Evolutionary conservation across 2,797 vertebrate species (phyloP), one percentile per base, ranked within the genome.

Genomic region (Neostethus bicornis): DNA sequence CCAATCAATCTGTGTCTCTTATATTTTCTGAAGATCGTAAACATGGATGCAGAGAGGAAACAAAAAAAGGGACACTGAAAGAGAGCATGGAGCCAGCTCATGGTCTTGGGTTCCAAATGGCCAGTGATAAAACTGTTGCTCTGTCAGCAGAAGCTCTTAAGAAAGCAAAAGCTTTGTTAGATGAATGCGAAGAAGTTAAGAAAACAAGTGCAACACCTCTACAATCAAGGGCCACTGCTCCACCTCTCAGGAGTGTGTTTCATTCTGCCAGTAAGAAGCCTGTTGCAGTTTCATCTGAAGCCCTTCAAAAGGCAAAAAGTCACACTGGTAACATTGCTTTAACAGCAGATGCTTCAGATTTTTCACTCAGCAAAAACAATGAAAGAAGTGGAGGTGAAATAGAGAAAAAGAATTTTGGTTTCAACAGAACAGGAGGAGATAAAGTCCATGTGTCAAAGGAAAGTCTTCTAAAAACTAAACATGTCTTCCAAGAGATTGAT

Each of bases 91-190:
- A 83, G 85, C 66, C 54, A 80, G 85, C 32, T 31, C 57, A 47
- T 9, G 65, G 12, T 0, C 2, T 11, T 35, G 83, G 77, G 39
- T 87, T 87, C 81, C 70, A 81, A 46, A 84, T 63, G 35, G 93
- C 93, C 61, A 90, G 90, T 78, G 93, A 92, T 35, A 94, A 92
- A 75, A 74, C 57, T 11, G 89, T 94, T 3, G 12, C 46, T 0
- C 9, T 95, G 62, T 95, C 94, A 63, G 77, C 90, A 76, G 80
- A 70, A 41, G 88, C 93, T 28, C 81, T 95, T n/a, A 56, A 90
- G 48, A 94, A 91, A 85, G 92, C 91, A 52, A 92, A 91, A 24
- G 61, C 58, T 17, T 45, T 94, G 52, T 50, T 87, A 1, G 64
- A 17, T 46, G 66, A 80, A 20, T 70, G 47, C 39, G 56, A 59